Evolutionary conservation across 2,113 vertebrate genomes (phyloP).

Genomic region (Nyctibius bracteatus): DNA sequence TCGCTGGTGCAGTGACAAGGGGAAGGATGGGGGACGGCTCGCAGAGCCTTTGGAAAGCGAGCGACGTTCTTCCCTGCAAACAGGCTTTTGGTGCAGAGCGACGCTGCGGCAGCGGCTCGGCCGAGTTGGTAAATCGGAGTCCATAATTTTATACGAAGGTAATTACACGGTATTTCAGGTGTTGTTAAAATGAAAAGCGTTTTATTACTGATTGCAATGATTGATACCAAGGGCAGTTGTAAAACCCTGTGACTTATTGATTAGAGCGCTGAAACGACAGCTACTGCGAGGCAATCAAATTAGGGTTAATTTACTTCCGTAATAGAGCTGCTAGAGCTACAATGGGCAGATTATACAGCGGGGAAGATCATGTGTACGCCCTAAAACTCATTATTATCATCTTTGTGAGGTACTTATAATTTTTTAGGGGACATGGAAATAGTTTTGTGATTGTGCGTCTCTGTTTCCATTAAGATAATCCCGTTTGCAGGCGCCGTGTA

Average conservation of each 20-base stretch:
- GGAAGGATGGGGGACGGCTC: not conserved
- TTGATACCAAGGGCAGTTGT: not conserved
- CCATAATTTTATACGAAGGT: not conserved
- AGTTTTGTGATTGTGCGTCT: not conserved
- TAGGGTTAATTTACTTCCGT: slow-evolving; percentile 24
- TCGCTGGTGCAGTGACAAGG: not conserved
- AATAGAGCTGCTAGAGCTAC: not conserved
- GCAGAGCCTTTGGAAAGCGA: not conserved
- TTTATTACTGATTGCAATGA: not conserved
- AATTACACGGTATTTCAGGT: not conserved
- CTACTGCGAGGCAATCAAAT: slow-evolving; percentile 6
- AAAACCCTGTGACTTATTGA: slow-evolving; percentile 28
- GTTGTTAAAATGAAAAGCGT: not conserved
- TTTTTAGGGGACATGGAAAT: not conserved
- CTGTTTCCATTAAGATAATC: not conserved
- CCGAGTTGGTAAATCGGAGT: not conserved
- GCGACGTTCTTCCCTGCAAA: not conserved
- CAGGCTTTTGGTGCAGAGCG: accelerated
- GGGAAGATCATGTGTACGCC: not conserved
- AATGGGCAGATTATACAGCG: not conserved
- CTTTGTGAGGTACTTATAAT: not conserved
- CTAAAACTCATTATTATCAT: not conserved
- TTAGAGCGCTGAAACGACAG: not conserved
- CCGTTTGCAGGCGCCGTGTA: not conserved
- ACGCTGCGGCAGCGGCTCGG: not conserved